Evolutionary conservation across 2,888 invertebrate species (phyloP), one percentile per base, ranked within the genome.

Genomic region (Ichneumoninae sp.): DNA sequence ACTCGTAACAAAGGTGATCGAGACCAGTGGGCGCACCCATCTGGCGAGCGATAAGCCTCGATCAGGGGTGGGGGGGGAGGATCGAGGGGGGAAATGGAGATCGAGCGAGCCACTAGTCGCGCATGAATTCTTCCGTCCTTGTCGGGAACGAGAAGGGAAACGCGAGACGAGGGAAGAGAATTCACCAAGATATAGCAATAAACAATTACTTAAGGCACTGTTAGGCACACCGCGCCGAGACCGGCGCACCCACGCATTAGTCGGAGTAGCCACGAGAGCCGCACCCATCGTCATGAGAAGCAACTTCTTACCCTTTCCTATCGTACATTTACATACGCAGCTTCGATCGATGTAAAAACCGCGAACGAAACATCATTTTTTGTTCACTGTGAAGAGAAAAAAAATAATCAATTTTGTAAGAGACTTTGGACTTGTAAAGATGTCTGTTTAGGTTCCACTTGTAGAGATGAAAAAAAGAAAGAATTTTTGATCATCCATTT

Each of bases 131-230:
- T 68, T 82, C 26, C 62, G 54, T 47, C 62, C 40, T 26, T 44
- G 50, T 30, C 83, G 83, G 86, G 77, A 87, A 81, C 72, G 82
- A 83, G 81, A 81, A 83, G 76, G 83, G 80, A 85, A 86, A 68
- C 83, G 84, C 33, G 76, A 81, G 85, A 82, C 70, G 66, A 40
- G 69, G 72, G 19, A 62, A 68, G 79, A 69, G 70, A 70, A 75
- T 82, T 87, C 87, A 87, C 87, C 79, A 86, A 88, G 87, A 89
- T 91, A 91, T 90, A 90, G 90, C 89, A 91, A 89, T 93, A 93
- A 92, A 93, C 93, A 92, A 93, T 93, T 93, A 93, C 92, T 93
- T 92, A 92, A 92, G 92, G 91, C 91, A 91, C 89, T 91, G 91
- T 92, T 92, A 92, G 90, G 90, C 90, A 78, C 84, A 85, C 80